A percentile compares a stretch with the other conserved stretches of the same genome.
These are phyloP conservation scores for Drosophila flavopinicola DNA, from an alignment of 2,888 invertebrate genomes.

Conservation along the genomic window DNA sequence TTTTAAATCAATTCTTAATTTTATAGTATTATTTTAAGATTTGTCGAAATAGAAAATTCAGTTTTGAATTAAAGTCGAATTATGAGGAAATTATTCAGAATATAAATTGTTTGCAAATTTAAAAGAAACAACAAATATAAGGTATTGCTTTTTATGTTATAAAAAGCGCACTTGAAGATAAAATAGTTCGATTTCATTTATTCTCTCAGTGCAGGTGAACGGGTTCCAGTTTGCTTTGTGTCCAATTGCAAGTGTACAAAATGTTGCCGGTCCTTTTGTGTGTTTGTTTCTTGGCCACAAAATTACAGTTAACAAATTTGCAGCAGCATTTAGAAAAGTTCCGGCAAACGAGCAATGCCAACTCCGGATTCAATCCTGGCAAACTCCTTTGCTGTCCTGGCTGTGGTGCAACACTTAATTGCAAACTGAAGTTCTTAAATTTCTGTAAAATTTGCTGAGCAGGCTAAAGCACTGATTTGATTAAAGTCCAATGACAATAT, in stretches of 20 bases:
- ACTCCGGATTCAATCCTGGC: slow-evolving; percentile 1
- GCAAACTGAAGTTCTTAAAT: slow-evolving; percentile 29
- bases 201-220: slow-evolving; percentile 28
- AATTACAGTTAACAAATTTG: slow-evolving; percentile 63
- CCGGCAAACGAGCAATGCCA: slow-evolving; percentile 15
- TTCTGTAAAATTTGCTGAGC: neutral
- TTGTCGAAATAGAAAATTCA: no score
- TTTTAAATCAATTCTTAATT: no score
- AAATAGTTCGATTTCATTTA: neutral
- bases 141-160: no score
- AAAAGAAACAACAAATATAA: no score
- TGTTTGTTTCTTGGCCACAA: slow-evolving; percentile 47
- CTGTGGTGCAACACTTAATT: slow-evolving; percentile 44
- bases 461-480: slow-evolving; percentile 8
- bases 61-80: no score
- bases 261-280: slow-evolving; percentile 29
- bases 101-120: no score
- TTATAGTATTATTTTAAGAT: no score
- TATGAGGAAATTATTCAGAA: no score
- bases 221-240: slow-evolving; percentile 28
- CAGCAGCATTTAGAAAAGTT: slow-evolving; percentile 48
- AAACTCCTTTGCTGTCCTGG: neutral
- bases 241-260: slow-evolving; percentile 34
- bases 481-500: neutral
- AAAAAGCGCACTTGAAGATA: no score